phyloP scores from a whole-genome alignment of 1,140 invertebrate genomes.

The Sarcophaga bullata region DNA sequence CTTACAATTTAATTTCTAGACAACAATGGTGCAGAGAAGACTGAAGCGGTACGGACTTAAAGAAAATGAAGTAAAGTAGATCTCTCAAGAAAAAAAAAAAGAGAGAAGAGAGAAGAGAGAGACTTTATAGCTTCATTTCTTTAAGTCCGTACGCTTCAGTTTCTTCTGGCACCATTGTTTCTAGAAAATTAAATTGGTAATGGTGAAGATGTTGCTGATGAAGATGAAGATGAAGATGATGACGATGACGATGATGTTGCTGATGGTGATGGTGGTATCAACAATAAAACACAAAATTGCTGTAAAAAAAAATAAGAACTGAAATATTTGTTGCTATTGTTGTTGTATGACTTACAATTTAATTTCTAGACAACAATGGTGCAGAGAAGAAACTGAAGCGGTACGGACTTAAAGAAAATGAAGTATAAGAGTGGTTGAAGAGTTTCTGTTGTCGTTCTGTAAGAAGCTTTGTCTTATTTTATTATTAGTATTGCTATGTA shows the following conservation, averaged over 20 bases:
- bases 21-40: background rate
- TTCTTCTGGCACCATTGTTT: too few relatives aligned
- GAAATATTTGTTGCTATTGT: background rate
- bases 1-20: constrained; percentile 1
- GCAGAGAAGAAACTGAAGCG: background rate
- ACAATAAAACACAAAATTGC: background rate
- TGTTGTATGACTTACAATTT: constrained; percentile 2
- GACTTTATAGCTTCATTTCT: too few relatives aligned
- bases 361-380: background rate
- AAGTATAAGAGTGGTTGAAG: background rate
- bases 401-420: background rate
- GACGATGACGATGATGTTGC: too few relatives aligned
- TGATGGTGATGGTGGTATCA: too few relatives aligned
- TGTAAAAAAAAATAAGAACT: background rate
- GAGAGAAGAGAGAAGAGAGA: too few relatives aligned
- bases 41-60: background rate
- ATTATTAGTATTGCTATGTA: constrained; percentile 11
- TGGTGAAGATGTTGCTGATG: too few relatives aligned
- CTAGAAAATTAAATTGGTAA: too few relatives aligned
- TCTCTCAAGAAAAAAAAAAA: too few relatives aligned
- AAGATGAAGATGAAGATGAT: too few relatives aligned
- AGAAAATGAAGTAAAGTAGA: constrained; percentile 27
- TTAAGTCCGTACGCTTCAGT: too few relatives aligned
- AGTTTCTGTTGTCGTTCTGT: background rate
- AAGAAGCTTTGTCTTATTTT: background rate